Evolutionary conservation across 1,140 invertebrate genomes (phyloP), one percentile per base, ranked within the genome.

Genomic region (Tetraneura akinire): DNA sequence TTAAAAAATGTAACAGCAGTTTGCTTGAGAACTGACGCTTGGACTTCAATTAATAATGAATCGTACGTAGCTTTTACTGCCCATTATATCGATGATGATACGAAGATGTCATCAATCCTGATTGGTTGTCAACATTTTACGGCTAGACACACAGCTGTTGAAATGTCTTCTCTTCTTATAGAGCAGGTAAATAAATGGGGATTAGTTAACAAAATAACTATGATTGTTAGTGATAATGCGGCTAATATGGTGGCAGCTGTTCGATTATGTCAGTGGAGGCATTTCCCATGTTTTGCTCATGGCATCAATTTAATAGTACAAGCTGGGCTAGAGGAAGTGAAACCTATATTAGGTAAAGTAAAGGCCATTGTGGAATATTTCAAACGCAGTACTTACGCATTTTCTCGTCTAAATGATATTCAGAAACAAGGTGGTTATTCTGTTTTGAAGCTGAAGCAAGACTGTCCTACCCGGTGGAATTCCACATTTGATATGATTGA

Each of bases 401-500:
- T 47, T 14, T 42, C 29, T 9, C 81, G 82, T 81, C 60, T 84
- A 26, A 81, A 81, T 68, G 32, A 64, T 49, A 73, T 80, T 9
- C 80, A 81, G 62, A 32, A 80, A 74, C 83, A 84, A 53, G 71
- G 82, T 74, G 81, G 80, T 21, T 60, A 81, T 8, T 81, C 78
- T 13, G 26, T 47, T 21, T 66, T 83, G 21, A 86, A 85, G 76
- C 55, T 84, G 9, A 85, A 84, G 80, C 83, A 84, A 62, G 84
- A 85, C 26, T 83, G 84, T 13, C 9, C 55, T 1, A 84, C 83
- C 3, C 76, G 84, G 0, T 85, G 84, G 84, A 85, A 83, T 70
- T 83, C 83, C 8, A 84, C 83, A 1, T 85, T 81, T 70, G 83
- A 85, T 37, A 85, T 85, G 84, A 21, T 85, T 0, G 60, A 81